A percentile compares a stretch with the other conserved stretches of the same genome.
phyloP scores from a whole-genome alignment of 2,113 vertebrate species.

The Lampris incognitus region DNA sequence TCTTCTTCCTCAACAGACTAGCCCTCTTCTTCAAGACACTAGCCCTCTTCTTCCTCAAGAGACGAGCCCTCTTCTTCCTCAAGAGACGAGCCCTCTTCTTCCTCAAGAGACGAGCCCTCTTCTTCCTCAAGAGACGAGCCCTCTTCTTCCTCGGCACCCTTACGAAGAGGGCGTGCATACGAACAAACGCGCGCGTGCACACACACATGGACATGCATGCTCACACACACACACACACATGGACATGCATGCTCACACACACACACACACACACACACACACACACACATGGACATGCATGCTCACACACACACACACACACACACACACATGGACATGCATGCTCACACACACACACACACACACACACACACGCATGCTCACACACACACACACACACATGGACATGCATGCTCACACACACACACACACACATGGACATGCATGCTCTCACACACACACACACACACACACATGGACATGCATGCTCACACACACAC shows the following conservation, averaged over 20 bases:
- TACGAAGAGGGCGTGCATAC: slow-evolving; percentile 51
- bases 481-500: too few relatives aligned
- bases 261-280: slow-evolving; percentile 8
- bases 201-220: neutral
- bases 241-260: neutral
- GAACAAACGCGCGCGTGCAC: neutral
- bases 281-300: slow-evolving; percentile 9
- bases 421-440: neutral
- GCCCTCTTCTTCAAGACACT: slow-evolving; percentile 45
- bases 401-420: neutral
- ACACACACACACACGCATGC: slow-evolving; percentile 4
- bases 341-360: neutral
- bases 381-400: neutral
- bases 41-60: too few relatives aligned
- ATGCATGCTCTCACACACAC: slow-evolving; percentile 4
- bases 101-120: too few relatives aligned
- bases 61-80: too few relatives aligned
- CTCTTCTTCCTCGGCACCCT: slow-evolving; percentile 64
- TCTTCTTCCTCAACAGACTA: too few relatives aligned
- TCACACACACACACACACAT: slow-evolving; percentile 17
- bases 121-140: too few relatives aligned
- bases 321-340: slow-evolving; percentile 9
- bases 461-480: slow-evolving; percentile 11
- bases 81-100: too few relatives aligned
- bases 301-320: slow-evolving; percentile 13